Conservation (phyloP, 2,797 vertebrate genomes). For the Pipistrellus nathusii region DNA sequence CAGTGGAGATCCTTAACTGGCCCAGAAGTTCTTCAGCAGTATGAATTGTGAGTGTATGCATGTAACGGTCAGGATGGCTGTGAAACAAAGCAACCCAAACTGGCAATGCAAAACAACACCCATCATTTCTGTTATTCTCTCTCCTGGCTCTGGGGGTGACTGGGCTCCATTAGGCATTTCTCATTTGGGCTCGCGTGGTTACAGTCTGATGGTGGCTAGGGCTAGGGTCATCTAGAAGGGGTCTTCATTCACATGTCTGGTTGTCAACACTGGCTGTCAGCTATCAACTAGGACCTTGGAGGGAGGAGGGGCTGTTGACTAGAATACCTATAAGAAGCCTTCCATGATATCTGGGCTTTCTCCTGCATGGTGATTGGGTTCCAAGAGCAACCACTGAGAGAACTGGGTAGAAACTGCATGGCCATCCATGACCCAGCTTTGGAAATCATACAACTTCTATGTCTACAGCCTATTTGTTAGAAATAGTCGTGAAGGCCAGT, state of each 20-base stretch:
- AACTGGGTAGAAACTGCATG: not conserved
- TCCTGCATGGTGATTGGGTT: not conserved
- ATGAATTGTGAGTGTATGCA: accelerated
- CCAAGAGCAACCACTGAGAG: not conserved
- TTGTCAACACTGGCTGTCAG: not conserved
- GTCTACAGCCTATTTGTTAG: not conserved
- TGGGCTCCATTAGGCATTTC: not conserved
- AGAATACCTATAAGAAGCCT: not conserved
- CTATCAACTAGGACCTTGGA: accelerated
- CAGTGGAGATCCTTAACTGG: not conserved
- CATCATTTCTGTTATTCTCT: not conserved
- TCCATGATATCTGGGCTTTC: not conserved
- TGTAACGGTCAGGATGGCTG: not conserved
- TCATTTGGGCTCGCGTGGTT: not conserved
- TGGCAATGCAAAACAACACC: not conserved
- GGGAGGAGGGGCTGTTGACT: no score
- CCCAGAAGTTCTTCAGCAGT: not conserved
- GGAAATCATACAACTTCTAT: not conserved
- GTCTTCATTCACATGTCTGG: not conserved
- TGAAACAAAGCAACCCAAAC: not conserved
- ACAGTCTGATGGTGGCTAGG: not conserved
- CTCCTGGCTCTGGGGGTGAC: not conserved
- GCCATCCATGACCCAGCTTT: not conserved
- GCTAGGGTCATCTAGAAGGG: not conserved
- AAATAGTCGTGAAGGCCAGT: not conserved